Base-by-base conservation (phyloP, 2,797 vertebrate genomes). In the Semotilus atromaculatus region DNA sequence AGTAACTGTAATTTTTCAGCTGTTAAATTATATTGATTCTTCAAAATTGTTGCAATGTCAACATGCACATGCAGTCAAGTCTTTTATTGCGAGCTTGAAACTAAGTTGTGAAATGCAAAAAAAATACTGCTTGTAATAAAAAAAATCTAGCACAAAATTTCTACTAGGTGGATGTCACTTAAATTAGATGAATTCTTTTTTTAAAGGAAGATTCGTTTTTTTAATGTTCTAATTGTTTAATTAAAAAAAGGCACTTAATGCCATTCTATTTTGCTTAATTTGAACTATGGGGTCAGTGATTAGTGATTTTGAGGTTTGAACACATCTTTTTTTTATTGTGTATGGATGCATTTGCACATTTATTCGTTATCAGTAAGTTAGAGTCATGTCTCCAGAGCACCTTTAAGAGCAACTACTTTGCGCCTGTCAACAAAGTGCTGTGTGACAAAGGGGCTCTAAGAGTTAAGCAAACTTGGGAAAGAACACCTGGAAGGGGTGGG, bases 401-500 rank as follows among this genome's bases (percentile, higher is more conserved):
- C 62, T 71, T 62, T 48, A 62, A 79, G 75, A 18, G 62, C 62
- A 29, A 29, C 26, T 26, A 60, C 58, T 60, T 60, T 60, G 11
- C 58, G 74, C 29, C 29, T n/a, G 19, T 7, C 16, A 75, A 66
- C 43, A 66, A 75, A 93, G 92, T 92, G 90, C 90, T 92, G 81
- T 48, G 16, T 78, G 11, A 53, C 86, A 29, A 19, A 34, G 7
- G 14, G 85, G 29, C 16, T 62, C 31, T 86, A 80, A 62, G 79
- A 86, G 90, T 91, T 86, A 89, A 91, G 90, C 88, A 19, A 81
- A 87, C 88, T 80, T 62, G 83, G 90, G 51, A 75, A 45, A 90
- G 90, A 90, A 93, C 93, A 93, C 91, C 93, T 94, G 93, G 38
- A 91, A 92, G 88, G 92, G 92, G 92, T 31, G 92, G 82, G 82